Evolutionary conservation across 2,113 vertebrate genomes (phyloP), one percentile per base, ranked within the genome.

Genomic region (Plotosus lineatus): DNA sequence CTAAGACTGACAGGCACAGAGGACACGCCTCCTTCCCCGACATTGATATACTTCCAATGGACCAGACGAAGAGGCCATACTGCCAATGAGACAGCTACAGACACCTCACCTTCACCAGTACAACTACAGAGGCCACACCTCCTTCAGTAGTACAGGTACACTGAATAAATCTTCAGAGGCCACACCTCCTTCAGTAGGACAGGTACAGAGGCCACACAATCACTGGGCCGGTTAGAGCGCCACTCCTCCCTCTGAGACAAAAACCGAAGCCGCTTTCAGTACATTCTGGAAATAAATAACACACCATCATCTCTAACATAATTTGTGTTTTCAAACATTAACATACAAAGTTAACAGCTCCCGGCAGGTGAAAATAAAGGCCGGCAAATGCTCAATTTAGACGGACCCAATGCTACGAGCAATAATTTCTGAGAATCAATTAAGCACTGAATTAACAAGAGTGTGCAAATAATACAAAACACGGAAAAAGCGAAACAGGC

Each of bases 361-460:
- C 19, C 38, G 61, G 33, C 61, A 40, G 61, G 61, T 38, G 36
- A 12, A 65, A 68, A 68, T 44, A 44, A 68, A 68, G 12, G 36
- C 26, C 65, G n/a, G 38, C 63, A 40, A 66, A 66, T 42, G 36
- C 17, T 38, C 36, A 42, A 42, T 66, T 42, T 12, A 66, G 38
- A 42, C 9, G 2, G 63, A 56, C 7, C 6, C 33, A 26, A 40
- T n/a, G 73, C 72, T 56, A 21, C 51, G 9, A 2, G 72, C 72
- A 6, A 23, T 40, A 38, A 75, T 75, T 77, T 77, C 69, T 5
- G 14, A 10, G 61, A 51, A 48, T 42, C 63, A 40, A 48, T 78
- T 77, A 61, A 82, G 71, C 3, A 33, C 46, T 72, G 58, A 82
- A 61, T 82, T 10, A 58, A 82, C 61, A 55, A 19, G 66, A 46